Evolutionary conservation across 2,113 vertebrate genomes (phyloP).

Genomic region (Tautogolabrus adspersus): DNA sequence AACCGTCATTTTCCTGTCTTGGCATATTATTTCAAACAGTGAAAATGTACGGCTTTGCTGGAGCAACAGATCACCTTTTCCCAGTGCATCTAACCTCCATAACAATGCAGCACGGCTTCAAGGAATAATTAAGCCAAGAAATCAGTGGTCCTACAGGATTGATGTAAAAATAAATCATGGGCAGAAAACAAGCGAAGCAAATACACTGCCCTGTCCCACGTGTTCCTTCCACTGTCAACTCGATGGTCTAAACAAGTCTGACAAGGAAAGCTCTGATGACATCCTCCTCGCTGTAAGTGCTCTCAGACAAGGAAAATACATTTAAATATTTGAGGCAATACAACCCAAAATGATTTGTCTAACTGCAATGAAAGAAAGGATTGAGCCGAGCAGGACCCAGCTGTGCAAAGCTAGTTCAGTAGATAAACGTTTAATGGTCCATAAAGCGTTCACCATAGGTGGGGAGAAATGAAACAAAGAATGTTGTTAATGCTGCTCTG

Average conservation of each 20-base stretch:
- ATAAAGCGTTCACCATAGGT: conserved; percentile 18
- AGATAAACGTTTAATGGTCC: conserved; percentile 59
- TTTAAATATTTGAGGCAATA: conserved; percentile 58
- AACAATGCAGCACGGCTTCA: not conserved
- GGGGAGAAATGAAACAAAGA: conserved; percentile 20
- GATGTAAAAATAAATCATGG: conserved; percentile 32
- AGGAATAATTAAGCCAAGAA: conserved; percentile 43
- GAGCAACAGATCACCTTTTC: conserved; percentile 21
- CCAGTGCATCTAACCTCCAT: not conserved
- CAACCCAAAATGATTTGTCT: conserved; percentile 19
- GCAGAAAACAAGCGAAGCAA: conserved; percentile 20
- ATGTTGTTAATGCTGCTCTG: not conserved
- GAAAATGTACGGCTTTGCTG: not conserved
- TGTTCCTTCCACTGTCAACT: conserved; percentile 20
- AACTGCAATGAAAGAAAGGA: conserved; percentile 16
- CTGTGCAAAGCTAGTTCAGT: conserved; percentile 32
- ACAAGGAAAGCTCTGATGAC: conserved; percentile 48
- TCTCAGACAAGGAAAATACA: conserved; percentile 55
- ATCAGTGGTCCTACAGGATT: conserved; percentile 23
- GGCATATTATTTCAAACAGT: conserved; percentile 27
- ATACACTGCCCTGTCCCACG: conserved; percentile 24
- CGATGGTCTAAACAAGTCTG: conserved; percentile 46
- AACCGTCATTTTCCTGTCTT: conserved; percentile 39
- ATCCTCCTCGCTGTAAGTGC: conserved; percentile 35
- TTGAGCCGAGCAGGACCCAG: conserved; percentile 24